Conservation (phyloP, 2,797 vertebrate species). For the Discoglossus pictus region DNA sequence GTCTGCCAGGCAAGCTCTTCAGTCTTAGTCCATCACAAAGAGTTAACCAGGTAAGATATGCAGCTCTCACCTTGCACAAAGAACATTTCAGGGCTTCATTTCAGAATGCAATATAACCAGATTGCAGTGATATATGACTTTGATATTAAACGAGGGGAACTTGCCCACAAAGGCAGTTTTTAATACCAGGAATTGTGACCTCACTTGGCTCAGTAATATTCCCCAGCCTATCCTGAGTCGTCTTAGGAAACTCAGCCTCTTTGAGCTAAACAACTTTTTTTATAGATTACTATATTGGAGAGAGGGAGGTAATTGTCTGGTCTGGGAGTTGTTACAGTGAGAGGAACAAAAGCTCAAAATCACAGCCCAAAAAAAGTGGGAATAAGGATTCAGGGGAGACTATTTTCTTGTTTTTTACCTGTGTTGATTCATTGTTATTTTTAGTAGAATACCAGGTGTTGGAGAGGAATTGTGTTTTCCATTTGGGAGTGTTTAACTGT, state of each 20-base stretch:
- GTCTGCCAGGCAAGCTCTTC: neutral
- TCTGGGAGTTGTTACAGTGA: constrained; percentile 14
- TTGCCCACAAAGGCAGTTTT: constrained; percentile 33
- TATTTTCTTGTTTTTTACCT: too few species aligned
- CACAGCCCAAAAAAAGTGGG: neutral
- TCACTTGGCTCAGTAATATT: constrained; percentile 12
- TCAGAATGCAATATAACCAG: constrained; percentile 13
- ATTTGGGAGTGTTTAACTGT: too few species aligned
- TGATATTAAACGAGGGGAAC: constrained; percentile 31
- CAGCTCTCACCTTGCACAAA: neutral
- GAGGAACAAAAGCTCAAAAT: neutral
- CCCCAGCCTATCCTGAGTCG: constrained; percentile 20
- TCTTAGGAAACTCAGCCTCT: constrained; percentile 10
- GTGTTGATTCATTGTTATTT: too few species aligned
- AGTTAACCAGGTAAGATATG: constrained; percentile 2
- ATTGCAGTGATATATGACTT: constrained; percentile 35
- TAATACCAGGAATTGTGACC: constrained; percentile 33
- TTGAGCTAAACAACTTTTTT: constrained; percentile 25
- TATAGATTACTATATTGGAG: constrained; percentile 31
- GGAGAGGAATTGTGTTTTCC: too few species aligned
- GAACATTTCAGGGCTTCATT: neutral
- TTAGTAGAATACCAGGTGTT: too few species aligned
- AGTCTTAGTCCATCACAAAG: neutral
- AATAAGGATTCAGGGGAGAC: too few species aligned
- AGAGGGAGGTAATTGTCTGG: constrained; percentile 24